Conservation (phyloP, 2,888 invertebrate species). For the Oligia strigilis region DNA sequence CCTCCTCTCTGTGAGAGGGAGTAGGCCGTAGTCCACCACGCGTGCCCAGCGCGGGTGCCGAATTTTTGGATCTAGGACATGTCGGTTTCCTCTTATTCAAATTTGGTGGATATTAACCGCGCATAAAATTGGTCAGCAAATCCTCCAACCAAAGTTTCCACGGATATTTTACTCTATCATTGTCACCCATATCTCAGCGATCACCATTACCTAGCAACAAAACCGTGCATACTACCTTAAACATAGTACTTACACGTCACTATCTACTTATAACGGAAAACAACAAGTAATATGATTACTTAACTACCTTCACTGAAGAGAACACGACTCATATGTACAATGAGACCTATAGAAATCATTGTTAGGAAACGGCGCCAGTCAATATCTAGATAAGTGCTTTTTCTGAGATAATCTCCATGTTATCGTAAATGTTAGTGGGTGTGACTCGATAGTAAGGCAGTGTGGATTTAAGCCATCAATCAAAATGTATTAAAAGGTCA, state of each 20-base stretch:
- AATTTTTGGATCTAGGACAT: no score
- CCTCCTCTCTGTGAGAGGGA: no score
- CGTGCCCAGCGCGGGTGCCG: no score
- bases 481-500: conserved; percentile 3
- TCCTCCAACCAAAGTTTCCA: not conserved
- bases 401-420: conserved; percentile 34
- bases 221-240: not conserved
- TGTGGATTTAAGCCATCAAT: conserved; percentile 32
- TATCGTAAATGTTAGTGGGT: conserved; percentile 30
- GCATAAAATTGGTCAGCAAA: not conserved
- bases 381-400: conserved; percentile 41
- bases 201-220: not conserved
- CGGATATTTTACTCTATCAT: not conserved
- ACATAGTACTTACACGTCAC: conserved; percentile 14
- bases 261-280: conserved; percentile 44
- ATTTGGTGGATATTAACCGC: not conserved
- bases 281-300: conserved; percentile 52
- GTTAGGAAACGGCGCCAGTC: conserved; percentile 52
- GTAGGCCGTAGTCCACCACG: no score
- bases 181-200: not conserved
- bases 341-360: conserved; percentile 40
- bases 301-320: conserved; percentile 52
- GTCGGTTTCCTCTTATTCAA: no score
- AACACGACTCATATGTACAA: conserved; percentile 53
- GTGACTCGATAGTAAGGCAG: conserved; percentile 5